These are phyloP conservation scores for Barbus barbus DNA, from an alignment of 2,113 vertebrate genomes.

Conservation along the genomic window DNA sequence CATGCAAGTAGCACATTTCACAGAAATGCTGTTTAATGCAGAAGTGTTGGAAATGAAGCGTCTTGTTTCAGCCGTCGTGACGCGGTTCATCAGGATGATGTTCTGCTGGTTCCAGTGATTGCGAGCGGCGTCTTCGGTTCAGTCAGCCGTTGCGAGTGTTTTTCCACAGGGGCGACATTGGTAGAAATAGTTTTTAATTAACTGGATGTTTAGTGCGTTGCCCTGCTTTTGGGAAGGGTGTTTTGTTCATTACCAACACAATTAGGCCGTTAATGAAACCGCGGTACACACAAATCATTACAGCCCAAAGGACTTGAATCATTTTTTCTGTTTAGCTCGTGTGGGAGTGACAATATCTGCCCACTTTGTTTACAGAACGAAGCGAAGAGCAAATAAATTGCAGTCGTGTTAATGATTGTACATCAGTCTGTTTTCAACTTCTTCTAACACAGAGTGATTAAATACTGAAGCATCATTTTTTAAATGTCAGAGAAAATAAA, in stretches of 20 bases:
- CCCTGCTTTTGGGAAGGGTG: constrained; percentile 60
- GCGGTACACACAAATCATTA: constrained; percentile 64
- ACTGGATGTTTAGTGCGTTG: constrained; percentile 60
- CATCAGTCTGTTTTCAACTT: constrained; percentile 6
- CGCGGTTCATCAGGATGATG: not conserved
- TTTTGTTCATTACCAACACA: constrained; percentile 74
- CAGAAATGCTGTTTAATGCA: not conserved
- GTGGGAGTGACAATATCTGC: not conserved
- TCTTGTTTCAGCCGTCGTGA: not conserved
- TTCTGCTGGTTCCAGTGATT: not conserved
- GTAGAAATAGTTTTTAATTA: constrained; percentile 72
- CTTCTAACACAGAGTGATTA: constrained; percentile 24
- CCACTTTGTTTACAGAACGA: not conserved
- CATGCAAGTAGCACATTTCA: not conserved
- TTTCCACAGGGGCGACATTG: constrained; percentile 61
- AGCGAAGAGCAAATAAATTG: not conserved
- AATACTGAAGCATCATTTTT: constrained; percentile 1
- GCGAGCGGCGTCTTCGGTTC: not conserved
- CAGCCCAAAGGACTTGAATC: constrained; percentile 52
- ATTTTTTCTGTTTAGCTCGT: not conserved
- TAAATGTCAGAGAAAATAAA: not conserved
- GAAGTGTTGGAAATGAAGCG: not conserved
- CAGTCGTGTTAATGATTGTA: not conserved
- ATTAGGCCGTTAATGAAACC: constrained; percentile 71
- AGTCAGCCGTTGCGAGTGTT: constrained; percentile 50